Conservation (phyloP, 2,797 vertebrate genomes). For the Protonibea diacanthus region DNA sequence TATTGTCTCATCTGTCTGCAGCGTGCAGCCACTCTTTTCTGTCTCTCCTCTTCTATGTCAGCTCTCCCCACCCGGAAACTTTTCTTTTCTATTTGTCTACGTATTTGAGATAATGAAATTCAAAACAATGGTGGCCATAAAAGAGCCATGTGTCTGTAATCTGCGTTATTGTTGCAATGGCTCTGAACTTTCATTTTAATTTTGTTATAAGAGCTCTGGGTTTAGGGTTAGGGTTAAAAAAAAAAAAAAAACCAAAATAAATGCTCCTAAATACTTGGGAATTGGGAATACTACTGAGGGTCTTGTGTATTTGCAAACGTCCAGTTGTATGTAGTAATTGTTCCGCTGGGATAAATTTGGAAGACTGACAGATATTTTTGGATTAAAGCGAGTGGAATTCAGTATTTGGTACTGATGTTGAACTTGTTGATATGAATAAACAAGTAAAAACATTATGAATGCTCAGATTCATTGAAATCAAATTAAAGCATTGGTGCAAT, state of each 20-base stretch:
- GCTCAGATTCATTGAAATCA: neutral
- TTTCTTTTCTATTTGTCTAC: neutral
- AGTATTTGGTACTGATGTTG: neutral
- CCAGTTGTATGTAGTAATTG: neutral
- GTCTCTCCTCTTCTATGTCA: constrained; percentile 20
- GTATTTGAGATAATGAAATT: neutral
- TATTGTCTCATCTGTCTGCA: constrained; percentile 68
- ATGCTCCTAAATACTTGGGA: neutral
- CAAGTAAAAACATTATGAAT: neutral
- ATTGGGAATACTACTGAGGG: neutral
- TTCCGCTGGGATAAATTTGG: neutral
- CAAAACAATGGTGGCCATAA: neutral
- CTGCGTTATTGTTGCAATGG: neutral
- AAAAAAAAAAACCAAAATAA: constrained; percentile 1
- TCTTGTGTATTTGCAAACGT: neutral
- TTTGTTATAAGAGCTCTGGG: too few relatives aligned
- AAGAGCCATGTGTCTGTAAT: neutral
- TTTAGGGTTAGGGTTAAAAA: neutral
- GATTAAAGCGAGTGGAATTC: neutral
- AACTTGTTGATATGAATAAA: neutral
- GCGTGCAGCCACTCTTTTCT: constrained; percentile 22
- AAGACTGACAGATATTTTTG: neutral
- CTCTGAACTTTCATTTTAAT: neutral
- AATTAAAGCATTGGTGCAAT: neutral
- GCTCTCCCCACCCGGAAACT: neutral